Evolutionary conservation across 53 echinoderm and acorn worm species (phyloP).

Genomic region (Pentamera pediparva): DNA sequence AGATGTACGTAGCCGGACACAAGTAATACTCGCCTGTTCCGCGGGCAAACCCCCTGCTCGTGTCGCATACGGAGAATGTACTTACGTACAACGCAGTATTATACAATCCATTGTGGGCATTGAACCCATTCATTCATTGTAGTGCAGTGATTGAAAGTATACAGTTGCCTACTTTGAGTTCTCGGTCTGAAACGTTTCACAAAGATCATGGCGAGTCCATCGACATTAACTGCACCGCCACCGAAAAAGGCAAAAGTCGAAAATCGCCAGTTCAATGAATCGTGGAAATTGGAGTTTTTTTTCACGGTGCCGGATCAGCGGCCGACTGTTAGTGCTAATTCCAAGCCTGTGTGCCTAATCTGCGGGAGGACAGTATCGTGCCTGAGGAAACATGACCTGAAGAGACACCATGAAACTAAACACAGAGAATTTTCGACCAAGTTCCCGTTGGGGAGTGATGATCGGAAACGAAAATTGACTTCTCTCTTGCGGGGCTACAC

Average conservation of each 20-base stretch:
- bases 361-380: background rate
- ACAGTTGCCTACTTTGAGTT: background rate
- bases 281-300: slow-evolving; percentile 6
- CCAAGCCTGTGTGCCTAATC: slow-evolving; percentile 18
- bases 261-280: slow-evolving; percentile 6
- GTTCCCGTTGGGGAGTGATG: slow-evolving; percentile 21
- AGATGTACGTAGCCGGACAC: too few species aligned
- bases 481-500: background rate
- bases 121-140: background rate
- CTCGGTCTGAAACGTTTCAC: background rate
- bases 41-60: too few species aligned
- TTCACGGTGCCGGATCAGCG: background rate
- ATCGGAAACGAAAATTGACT: background rate
- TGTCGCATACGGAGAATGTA: too few species aligned
- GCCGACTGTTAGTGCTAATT: background rate
- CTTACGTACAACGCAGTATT: too few species aligned
- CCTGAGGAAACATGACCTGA: background rate
- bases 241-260: background rate
- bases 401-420: background rate
- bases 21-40: too few species aligned
- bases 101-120: background rate
- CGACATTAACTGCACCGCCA: background rate
- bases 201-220: background rate
- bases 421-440: background rate
- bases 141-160: background rate